Evolutionary conservation across 92 coral and sea anemone species (phyloP), one percentile per base, ranked within the genome.

Genomic region (Blastomussa wellsi): DNA sequence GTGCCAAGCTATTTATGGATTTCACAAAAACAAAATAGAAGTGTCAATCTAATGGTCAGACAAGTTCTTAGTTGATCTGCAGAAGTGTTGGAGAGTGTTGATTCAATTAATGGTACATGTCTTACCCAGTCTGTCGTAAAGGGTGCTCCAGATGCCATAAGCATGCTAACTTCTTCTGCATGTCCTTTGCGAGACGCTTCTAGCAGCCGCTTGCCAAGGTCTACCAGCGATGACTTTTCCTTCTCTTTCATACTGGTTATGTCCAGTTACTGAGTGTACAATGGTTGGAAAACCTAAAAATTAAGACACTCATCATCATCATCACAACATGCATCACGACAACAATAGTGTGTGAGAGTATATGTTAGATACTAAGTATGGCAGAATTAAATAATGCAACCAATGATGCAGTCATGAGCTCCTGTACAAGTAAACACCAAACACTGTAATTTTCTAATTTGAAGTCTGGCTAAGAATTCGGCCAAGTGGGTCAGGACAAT

Each of bases 41-140:
- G 36, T 37, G 2, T 52, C 32, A 39, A 26, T 48, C 37, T 44
- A 44, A 3, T 44, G n/a, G n/a, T n/a, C n/a, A n/a, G n/a, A n/a
- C n/a, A n/a, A 44, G 49, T 44, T 44, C 11, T 44, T 3, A 44
- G 49, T 3, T 44, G 49, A 44, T 44, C 49, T 13, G 7, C 49
- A 44, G 49, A 44, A 44, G 49, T 44, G 49, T 44, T 44, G 11
- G 11, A 13, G 11, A 72, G 9, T 10, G 22, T 57, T 29, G 37
- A 29, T 66, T 66, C 12, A 5, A 4, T 17, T 52, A 13, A 1
- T 53, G 19, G 0, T 53, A 17, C n/a, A 33, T 19, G 24, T n/a
- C 97, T 37, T 93, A 96, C 99, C 99, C 99, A 96, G 84, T 96
- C 99, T 15, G 99, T 96, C 3, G 99, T 96, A 79, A 96, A 96